phyloP scores from a whole-genome alignment of 2,888 invertebrate genomes.

The Lepidocyrtoides sp. region DNA sequence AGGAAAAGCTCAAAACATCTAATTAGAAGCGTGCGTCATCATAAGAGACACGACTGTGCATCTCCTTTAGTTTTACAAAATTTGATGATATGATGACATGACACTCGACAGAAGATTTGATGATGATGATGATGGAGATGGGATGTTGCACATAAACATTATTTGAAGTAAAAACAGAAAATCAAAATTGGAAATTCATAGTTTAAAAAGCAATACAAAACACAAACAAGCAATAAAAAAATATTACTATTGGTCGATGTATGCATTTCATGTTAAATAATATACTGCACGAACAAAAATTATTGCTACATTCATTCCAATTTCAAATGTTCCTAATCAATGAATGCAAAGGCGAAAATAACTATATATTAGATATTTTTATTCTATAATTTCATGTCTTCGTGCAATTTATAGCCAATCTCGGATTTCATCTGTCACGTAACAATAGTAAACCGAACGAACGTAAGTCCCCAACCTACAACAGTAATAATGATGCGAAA shows the following conservation, averaged over 20 bases:
- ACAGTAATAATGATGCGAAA: neutral
- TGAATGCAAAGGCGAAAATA: neutral
- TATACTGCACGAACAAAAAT: neutral
- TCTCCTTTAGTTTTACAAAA: no score
- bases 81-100: constrained; percentile 12
- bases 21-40: constrained; percentile 42
- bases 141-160: constrained; percentile 10
- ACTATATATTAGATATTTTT: neutral
- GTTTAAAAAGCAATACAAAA: constrained; percentile 4
- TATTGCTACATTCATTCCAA: constrained; percentile 14
- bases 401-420: neutral
- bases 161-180: neutral
- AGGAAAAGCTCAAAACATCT: constrained; percentile 11
- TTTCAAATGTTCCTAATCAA: neutral
- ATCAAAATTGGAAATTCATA: neutral
- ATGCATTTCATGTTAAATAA: neutral
- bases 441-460: neutral
- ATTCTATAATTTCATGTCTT: neutral
- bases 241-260: neutral
- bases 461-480: constrained; percentile 1
- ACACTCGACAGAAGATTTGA: neutral
- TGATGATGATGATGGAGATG: neutral
- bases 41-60: neutral
- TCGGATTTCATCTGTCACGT: constrained; percentile 3
- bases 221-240: neutral